Base-by-base conservation (phyloP, 2,888 invertebrate genomes). In the Hyles lineata region DNA sequence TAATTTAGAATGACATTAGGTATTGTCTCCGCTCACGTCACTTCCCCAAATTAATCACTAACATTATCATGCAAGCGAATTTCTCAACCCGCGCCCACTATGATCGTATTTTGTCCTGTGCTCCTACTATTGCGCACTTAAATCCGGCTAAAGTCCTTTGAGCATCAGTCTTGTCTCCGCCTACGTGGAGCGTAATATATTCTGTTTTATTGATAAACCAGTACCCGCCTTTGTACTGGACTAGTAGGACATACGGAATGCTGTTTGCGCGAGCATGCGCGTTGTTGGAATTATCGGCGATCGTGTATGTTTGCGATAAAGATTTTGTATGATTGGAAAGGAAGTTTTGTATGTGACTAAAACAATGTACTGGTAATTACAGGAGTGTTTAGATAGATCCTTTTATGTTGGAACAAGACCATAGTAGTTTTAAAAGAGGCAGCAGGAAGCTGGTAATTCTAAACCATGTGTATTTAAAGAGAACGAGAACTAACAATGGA, bases 161-260 rank as follows among this genome's bases (percentile, higher is more conserved):
- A 58, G 72, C 77, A 85, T 84, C 83, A 79, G 80, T 85, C 84
- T 82, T 80, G 79, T 82, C 79, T 77, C 82, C 85, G 80, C 85
- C 82, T 78, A 84, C 85, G 76, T 62, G 15, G 59, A 70, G 73
- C 77, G 78, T 82, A 79, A 83, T 75, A 81, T 84, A 85, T 84
- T 82, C 81, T 75, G 76, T 82, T 83, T 85, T 82, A 85, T 85
- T 81, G 83, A 85, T 85, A 85, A 80, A 76, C 73, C 79, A 63
- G 69, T 74, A 70, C 73, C 74, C 76, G 71, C 72, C 75, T 76
- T 74, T 70, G 60, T 71, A 73, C 70, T 73, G 62, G 55, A 58
- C 67, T 61, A 25, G 21, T 74, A 69, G 72, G 80, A 79, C 71
- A 77, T 70, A 82, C 76, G 76, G 21, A n/a, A 70, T 67, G 43